Base-by-base conservation (phyloP, 2,888 invertebrate species). In the Rhimphoctona megacephalus region DNA sequence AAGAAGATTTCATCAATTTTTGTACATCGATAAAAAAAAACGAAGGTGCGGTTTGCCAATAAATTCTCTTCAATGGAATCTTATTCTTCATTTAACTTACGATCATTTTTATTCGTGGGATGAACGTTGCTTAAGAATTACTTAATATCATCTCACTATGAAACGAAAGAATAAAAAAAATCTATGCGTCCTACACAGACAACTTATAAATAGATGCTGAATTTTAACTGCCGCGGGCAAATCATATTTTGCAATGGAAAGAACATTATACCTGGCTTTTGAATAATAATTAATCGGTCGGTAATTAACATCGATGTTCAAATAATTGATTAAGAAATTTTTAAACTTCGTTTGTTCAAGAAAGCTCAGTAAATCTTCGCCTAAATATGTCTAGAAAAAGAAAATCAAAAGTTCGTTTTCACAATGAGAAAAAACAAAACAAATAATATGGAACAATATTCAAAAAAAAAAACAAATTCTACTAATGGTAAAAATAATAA, bases 61-160 rank as follows among this genome's bases (percentile, higher is more conserved):
- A 14, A 72, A 46, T 72, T 33, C 4, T 19, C 5, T 72, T 54
- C n/a, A 33, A 49, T 54, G 33, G n/a, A 39, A 22, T 57, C 36
- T 36, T 74, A 6, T 30, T 76, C 2, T 22, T 14, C 76, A 30
- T 46, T 76, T 19, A n/a, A n/a, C 46, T 6, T 76, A 57, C 25
- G 36, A 61, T n/a, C 17, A 67, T 84, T 61, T 61, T 69, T 43
- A 39, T 64, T 14, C 70, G 52, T 39, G 69, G 22, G 52, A 64
- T 22, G 22, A 81, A 49, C 52, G 72, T 81, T 66, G 66, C 77
- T 54, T 70, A 72, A 73, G 70, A 54, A 72, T 81, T 69, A n/a
- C 73, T 64, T 57, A 76, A 81, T 67, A 46, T 17, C 33, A 19
- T 33, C 69, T 43, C 22, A 19, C 46, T 30, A 11, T 17, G 61